Evolutionary conservation across 2,797 vertebrate genomes (phyloP).

Genomic region (Sternarchorhynchus goeldii): DNA sequence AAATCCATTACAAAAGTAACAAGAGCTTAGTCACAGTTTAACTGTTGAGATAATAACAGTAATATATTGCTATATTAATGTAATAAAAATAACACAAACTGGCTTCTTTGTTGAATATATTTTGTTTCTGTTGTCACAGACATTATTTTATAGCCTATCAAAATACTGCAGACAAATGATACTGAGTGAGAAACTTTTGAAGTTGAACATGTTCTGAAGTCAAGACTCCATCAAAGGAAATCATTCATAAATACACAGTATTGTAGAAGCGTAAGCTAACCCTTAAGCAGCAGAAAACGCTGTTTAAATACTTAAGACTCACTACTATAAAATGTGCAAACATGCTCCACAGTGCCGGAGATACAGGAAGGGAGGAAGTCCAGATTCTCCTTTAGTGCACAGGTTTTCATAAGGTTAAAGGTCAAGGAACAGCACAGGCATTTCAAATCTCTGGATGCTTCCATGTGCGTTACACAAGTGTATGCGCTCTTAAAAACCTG

Average conservation of each 20-base stretch:
- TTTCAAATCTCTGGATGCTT: background rate
- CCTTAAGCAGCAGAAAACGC: slow-evolving; percentile 8
- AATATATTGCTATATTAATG: too few species aligned
- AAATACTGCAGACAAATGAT: too few species aligned
- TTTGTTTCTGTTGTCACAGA: too few species aligned
- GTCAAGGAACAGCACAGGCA: background rate
- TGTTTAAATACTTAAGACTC: background rate
- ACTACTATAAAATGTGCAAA: slow-evolving; percentile 32
- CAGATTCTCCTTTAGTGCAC: background rate
- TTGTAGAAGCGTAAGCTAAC: background rate
- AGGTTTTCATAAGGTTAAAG: background rate
- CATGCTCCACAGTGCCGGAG: slow-evolving; percentile 8
- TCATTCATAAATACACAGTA: background rate
- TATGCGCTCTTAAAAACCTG: background rate
- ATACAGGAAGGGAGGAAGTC: background rate
- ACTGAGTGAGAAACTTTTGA: background rate
- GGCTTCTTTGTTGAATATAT: too few species aligned
- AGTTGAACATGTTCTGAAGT: too few species aligned
- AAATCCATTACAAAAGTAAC: too few species aligned
- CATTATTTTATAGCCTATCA: too few species aligned
- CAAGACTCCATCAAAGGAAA: too few species aligned
- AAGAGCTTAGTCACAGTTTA: too few species aligned
- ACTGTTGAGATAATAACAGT: too few species aligned
- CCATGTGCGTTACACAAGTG: background rate
- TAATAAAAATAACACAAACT: too few species aligned